Evolutionary conservation across 2,888 invertebrate genomes (phyloP).

Genomic region (Leucophenga montana): DNA sequence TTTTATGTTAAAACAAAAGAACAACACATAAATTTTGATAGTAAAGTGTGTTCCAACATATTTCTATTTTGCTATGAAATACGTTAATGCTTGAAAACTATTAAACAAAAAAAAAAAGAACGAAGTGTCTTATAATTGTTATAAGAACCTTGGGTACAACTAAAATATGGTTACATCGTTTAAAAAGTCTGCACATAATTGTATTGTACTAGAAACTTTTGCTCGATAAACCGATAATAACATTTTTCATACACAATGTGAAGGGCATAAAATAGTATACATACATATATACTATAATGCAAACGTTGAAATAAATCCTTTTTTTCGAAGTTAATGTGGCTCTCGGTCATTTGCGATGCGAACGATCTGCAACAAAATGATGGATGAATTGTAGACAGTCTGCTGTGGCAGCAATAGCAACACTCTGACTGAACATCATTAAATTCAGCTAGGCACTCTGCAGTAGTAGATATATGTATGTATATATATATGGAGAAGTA

Average conservation of each 20-base stretch:
- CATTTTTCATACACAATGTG: neutral
- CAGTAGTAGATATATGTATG: neutral
- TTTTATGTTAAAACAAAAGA: too few relatives aligned
- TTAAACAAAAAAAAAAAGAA: neutral
- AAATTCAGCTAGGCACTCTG: neutral
- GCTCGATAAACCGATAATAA: too few relatives aligned
- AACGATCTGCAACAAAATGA: slow-evolving; percentile 45
- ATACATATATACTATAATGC: neutral
- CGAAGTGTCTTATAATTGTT: too few relatives aligned
- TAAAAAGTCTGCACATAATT: too few relatives aligned
- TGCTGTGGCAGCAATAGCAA: slow-evolving; percentile 9
- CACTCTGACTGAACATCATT: neutral
- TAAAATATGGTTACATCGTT: too few relatives aligned
- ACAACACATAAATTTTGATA: too few relatives aligned
- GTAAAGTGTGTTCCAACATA: too few relatives aligned
- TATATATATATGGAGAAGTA: too few relatives aligned
- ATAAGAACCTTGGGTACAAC: too few relatives aligned
- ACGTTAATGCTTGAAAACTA: too few relatives aligned
- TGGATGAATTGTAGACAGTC: slow-evolving; percentile 66
- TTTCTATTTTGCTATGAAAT: too few relatives aligned
- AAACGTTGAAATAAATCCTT: slow-evolving; percentile 37
- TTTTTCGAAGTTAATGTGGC: slow-evolving; percentile 44
- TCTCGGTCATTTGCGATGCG: slow-evolving; percentile 33
- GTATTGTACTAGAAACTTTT: too few relatives aligned
- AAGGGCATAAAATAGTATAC: slow-evolving; percentile 14